Percentiles rank a stretch among this genome's conserved stretches.
Evolutionary conservation across 2,113 vertebrate genomes (phyloP).

Genomic region (Gadus macrocephalus): DNA sequence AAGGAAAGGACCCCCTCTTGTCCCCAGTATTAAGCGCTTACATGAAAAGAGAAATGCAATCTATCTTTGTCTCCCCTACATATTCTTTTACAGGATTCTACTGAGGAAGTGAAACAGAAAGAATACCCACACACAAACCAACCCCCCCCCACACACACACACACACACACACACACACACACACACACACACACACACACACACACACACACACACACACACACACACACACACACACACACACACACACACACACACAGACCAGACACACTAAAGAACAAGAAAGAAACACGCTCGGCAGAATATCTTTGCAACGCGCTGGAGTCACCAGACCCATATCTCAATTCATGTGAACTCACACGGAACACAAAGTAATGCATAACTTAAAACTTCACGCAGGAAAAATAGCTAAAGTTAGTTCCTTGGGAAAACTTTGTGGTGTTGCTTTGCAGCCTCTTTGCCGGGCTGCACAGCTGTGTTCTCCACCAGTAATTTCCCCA

Average conservation of each 20-base stretch:
- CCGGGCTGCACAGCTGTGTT: slow-evolving; percentile 2
- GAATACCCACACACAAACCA: background rate
- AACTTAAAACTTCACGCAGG: slow-evolving; percentile 3
- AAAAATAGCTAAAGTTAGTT: background rate
- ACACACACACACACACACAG: slow-evolving; percentile 8
- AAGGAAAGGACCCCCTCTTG: background rate
- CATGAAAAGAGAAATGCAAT: background rate
- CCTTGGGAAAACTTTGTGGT: background rate
- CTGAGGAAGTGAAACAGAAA: background rate
- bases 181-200: slow-evolving; percentile 13
- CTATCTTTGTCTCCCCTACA: background rate
- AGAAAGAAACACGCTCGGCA: slow-evolving; percentile 19
- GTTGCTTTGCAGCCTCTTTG: slow-evolving; percentile 11
- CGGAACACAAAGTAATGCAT: slow-evolving; percentile 34
- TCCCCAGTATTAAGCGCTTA: background rate
- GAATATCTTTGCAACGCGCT: slow-evolving; percentile 22
- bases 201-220: background rate
- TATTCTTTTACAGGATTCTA: background rate
- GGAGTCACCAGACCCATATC: slow-evolving; percentile 24
- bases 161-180: background rate
- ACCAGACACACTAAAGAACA: slow-evolving; percentile 13
- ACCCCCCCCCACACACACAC: slow-evolving; percentile 6
- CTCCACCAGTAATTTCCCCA: slow-evolving; percentile 13
- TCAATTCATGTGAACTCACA: slow-evolving; percentile 46
- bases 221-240: slow-evolving; percentile 12